Percentiles rank a stretch among this genome's conserved stretches.
Conservation (phyloP, 1,140 invertebrate species). For the Drosophila sucinea region DNA sequence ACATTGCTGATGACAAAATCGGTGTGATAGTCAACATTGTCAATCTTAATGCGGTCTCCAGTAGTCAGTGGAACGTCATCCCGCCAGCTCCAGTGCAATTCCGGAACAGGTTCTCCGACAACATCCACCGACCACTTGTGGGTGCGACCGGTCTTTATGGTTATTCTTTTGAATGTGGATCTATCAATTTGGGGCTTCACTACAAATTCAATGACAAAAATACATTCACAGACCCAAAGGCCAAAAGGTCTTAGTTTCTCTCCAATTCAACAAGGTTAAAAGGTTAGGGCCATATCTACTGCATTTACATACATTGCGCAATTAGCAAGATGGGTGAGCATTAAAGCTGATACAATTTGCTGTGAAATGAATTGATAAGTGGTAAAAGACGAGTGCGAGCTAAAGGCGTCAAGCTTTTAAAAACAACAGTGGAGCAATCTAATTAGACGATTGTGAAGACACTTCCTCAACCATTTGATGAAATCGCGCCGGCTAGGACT, state of each 20-base stretch:
- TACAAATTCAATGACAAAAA: slow-evolving; percentile 82
- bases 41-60: slow-evolving; percentile 93
- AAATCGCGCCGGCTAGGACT: neutral
- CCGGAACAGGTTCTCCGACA: slow-evolving; percentile 94
- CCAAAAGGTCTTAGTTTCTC: slow-evolving; percentile 81
- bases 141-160: slow-evolving; percentile 95
- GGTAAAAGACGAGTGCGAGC: neutral
- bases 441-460: neutral
- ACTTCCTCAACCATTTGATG: neutral
- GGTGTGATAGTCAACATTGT: slow-evolving; percentile 95
- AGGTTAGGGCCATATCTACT: neutral
- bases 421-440: neutral
- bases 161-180: slow-evolving; percentile 92
- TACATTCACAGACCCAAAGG: slow-evolving; percentile 32
- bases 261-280: neutral
- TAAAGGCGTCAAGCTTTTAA: slow-evolving; percentile 1
- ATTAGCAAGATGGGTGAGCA: slow-evolving; percentile 30
- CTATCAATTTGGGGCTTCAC: slow-evolving; percentile 97
- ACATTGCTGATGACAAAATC: slow-evolving; percentile 93
- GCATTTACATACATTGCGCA: slow-evolving; percentile 39
- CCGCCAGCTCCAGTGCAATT: slow-evolving; percentile 93
- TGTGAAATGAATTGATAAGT: slow-evolving; percentile 26
- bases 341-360: slow-evolving; percentile 29
- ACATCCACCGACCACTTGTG: slow-evolving; percentile 97
- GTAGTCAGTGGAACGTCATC: slow-evolving; percentile 91